phyloP scores from a whole-genome alignment of 2,113 vertebrate genomes.

The Myodes glareolus region DNA sequence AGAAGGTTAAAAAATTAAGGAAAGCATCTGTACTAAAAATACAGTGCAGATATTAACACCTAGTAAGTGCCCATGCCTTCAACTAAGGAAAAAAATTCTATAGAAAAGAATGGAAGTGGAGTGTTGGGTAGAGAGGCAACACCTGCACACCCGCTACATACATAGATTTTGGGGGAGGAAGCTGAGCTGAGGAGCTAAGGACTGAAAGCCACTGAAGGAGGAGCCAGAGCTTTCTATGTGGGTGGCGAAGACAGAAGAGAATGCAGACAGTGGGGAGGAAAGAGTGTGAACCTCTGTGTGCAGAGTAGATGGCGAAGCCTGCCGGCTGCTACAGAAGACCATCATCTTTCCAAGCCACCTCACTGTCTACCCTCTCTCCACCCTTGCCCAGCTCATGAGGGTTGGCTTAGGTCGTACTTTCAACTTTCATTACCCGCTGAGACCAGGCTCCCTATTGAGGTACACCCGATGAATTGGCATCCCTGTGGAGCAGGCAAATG shows the following conservation, averaged over 20 bases:
- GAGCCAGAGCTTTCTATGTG: background rate
- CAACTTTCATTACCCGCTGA: background rate
- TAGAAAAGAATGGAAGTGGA: background rate
- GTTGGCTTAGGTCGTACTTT: background rate
- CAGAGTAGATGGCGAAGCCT: background rate
- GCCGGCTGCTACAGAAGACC: background rate
- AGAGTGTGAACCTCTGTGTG: background rate
- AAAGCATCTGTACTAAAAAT: background rate
- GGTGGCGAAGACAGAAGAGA: background rate
- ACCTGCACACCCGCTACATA: background rate
- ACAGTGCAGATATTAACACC: background rate
- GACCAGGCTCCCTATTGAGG: background rate
- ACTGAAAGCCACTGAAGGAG: background rate
- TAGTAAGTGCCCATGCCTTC: background rate
- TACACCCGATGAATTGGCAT: rapidly evolving
- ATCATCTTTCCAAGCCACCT: background rate
- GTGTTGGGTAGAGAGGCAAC: background rate
- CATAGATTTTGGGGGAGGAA: background rate
- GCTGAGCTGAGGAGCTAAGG: background rate
- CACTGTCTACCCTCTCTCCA: no score
- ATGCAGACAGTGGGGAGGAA: background rate
- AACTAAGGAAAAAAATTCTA: background rate
- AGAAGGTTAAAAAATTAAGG: background rate
- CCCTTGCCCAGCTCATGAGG: background rate
- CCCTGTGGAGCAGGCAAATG: background rate